Evolutionary conservation across 1,140 invertebrate species (phyloP).

Genomic region (Leucophenga varia): DNA sequence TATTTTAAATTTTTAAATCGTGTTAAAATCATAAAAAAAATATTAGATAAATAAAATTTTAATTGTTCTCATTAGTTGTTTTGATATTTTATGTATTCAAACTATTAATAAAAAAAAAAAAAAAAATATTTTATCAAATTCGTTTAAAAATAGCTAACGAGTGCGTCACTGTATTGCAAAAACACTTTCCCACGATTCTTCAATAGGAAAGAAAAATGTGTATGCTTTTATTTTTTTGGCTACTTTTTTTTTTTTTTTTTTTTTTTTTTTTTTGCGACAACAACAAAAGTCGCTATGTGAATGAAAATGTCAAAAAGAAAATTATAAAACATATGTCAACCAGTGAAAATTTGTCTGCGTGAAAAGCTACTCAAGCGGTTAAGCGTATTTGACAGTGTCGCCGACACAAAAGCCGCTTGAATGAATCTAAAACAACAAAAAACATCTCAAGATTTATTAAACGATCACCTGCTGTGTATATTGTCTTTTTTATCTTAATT

Average conservation of each 20-base stretch:
- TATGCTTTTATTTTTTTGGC: not conserved
- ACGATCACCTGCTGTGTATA: constrained; percentile 20
- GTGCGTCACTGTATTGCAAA: too few relatives aligned
- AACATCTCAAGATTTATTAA: too few relatives aligned
- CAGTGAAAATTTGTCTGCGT: not conserved
- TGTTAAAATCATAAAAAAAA: constrained; percentile 20
- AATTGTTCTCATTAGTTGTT: constrained; percentile 30
- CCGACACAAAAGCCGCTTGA: not conserved
- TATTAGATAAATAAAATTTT: constrained; percentile 34
- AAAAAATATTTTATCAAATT: too few relatives aligned
- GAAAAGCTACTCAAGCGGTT: not conserved
- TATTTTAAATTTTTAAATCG: not conserved
- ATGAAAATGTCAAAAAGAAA: not conserved
- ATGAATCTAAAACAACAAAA: too few relatives aligned
- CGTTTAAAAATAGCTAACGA: too few relatives aligned
- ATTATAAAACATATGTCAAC: not conserved
- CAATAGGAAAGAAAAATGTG: not conserved
- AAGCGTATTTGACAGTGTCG: not conserved
- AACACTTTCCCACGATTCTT: too few relatives aligned
- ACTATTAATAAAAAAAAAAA: too few relatives aligned
- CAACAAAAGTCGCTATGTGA: not conserved
- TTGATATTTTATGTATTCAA: not conserved
- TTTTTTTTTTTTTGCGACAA: not conserved
- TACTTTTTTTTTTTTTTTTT: too few relatives aligned
- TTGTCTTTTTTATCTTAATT: not conserved